phyloP scores from a whole-genome alignment of 2,113 vertebrate genomes.

The Pipa parva region DNA sequence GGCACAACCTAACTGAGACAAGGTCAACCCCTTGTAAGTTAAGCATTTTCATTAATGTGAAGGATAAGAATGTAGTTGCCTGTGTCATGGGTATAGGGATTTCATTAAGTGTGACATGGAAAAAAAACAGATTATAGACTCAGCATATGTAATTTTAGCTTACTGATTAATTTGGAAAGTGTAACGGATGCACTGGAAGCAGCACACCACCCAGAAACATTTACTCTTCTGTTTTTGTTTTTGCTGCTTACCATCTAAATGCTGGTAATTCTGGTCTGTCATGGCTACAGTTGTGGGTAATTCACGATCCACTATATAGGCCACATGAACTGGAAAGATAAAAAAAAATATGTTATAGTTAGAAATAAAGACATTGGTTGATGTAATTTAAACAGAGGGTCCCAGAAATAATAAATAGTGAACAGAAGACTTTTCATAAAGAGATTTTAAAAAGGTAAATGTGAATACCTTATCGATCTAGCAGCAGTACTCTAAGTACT shows the following conservation, averaged over 20 bases:
- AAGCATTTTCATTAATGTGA: not conserved
- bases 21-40: not conserved
- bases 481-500: too few species aligned
- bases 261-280: conserved; percentile 31
- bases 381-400: too few species aligned
- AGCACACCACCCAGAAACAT: not conserved
- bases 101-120: not conserved
- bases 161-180: not conserved
- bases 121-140: conserved; percentile 4
- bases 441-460: too few species aligned
- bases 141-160: not conserved
- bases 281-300: conserved; percentile 18
- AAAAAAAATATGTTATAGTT: not conserved
- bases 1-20: not conserved
- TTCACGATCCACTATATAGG: not conserved
- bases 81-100: not conserved
- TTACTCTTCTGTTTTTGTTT: not conserved
- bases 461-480: too few species aligned
- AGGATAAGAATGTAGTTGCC: not conserved
- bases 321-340: conserved; percentile 42
- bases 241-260: conserved; percentile 44
- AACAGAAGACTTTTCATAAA: too few species aligned
- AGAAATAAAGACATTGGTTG: too few species aligned
- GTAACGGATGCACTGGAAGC: not conserved
- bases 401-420: too few species aligned